phyloP scores from a whole-genome alignment of 2,888 invertebrate genomes.

The Pammene fasciana region DNA sequence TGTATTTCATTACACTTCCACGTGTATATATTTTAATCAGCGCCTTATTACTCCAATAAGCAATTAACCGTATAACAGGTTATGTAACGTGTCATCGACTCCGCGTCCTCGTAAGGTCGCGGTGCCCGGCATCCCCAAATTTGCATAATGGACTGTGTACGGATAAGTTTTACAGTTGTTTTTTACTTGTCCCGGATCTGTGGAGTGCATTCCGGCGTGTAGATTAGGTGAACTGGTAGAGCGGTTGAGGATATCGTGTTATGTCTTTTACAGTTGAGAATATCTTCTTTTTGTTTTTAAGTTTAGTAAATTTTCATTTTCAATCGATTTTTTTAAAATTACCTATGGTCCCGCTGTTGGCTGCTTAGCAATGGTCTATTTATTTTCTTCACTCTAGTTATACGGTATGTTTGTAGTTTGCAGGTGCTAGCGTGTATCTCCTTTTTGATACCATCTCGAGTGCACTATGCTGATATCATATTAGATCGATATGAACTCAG shows the following conservation, averaged over 20 bases:
- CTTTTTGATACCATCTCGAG: too few species aligned
- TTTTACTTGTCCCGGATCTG: conserved; percentile 52
- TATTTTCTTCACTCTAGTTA: too few species aligned
- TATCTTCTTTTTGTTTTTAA: too few species aligned
- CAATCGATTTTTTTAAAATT: too few species aligned
- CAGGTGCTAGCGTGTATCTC: too few species aligned
- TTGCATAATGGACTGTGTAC: conserved; percentile 44
- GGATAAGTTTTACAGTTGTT: conserved; percentile 36
- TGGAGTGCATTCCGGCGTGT: conserved; percentile 32
- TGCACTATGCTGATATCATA: too few species aligned
- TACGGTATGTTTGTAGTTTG: too few species aligned
- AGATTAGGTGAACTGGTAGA: neutral
- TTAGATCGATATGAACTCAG: too few species aligned
- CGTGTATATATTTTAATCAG: neutral
- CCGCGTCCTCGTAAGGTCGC: conserved; percentile 69
- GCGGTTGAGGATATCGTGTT: neutral
- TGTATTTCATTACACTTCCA: neutral
- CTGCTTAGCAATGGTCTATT: too few species aligned
- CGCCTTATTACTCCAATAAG: conserved; percentile 22
- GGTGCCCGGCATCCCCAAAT: conserved; percentile 48
- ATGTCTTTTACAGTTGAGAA: neutral
- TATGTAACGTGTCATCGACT: conserved; percentile 70
- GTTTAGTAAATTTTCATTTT: too few species aligned
- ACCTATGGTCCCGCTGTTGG: too few species aligned
- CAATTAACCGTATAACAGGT: conserved; percentile 45